Conservation (phyloP, 2,797 vertebrate genomes). For the Sarcoramphus papa region DNA sequence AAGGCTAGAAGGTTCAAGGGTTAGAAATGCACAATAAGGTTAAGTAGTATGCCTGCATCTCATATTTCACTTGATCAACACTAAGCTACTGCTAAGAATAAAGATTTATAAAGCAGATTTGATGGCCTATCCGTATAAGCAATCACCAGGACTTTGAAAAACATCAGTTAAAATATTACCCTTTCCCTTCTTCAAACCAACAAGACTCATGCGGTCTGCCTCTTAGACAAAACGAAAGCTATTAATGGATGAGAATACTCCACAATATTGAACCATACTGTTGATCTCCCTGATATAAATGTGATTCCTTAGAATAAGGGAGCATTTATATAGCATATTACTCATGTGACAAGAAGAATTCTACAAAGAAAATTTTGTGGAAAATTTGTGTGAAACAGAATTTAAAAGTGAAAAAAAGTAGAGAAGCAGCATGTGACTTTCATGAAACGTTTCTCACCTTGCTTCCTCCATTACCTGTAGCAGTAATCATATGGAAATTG, state of each 20-base stretch:
- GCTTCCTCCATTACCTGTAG: background rate
- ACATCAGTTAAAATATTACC: background rate
- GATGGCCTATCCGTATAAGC: background rate
- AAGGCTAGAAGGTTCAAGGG: background rate
- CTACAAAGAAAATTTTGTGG: background rate
- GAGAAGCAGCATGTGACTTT: background rate
- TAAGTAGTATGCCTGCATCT: background rate
- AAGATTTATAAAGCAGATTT: background rate
- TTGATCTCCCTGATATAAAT: background rate
- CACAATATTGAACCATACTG: background rate
- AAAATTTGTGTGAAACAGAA: background rate
- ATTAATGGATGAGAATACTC: background rate
- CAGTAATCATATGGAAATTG: background rate
- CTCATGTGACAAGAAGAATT: background rate
- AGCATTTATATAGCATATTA: background rate
- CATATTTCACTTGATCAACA: background rate
- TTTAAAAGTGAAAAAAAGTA: background rate
- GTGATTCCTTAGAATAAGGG: background rate
- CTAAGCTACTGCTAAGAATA: background rate
- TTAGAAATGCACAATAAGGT: background rate
- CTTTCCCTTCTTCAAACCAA: background rate
- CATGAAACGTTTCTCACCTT: background rate
- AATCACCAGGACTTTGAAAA: background rate
- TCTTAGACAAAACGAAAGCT: background rate
- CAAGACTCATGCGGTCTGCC: background rate